phyloP scores from a whole-genome alignment of 2,113 vertebrate genomes.

The Martes martes region DNA sequence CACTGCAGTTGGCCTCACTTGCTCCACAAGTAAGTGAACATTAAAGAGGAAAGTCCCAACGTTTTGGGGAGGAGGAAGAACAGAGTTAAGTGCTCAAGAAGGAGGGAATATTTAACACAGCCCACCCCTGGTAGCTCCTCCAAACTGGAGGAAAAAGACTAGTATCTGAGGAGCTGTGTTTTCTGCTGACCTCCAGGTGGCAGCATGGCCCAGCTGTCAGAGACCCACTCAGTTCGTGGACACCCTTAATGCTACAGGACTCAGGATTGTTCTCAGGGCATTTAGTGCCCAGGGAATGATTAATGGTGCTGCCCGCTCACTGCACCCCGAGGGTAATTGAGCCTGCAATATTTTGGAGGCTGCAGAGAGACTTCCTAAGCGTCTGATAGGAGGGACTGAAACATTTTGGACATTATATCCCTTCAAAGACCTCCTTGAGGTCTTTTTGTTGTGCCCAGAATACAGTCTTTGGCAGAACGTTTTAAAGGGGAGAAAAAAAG shows the following conservation, averaged over 20 bases:
- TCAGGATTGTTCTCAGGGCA: conserved; percentile 25
- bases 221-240: not conserved
- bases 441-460: not conserved
- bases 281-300: conserved; percentile 48
- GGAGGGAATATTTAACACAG: not conserved
- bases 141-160: not conserved
- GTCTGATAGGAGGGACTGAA: not conserved
- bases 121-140: not conserved
- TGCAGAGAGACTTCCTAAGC: conserved; percentile 3
- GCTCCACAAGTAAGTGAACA: not conserved
- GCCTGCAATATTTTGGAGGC: conserved; percentile 46
- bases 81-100: not conserved
- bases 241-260: not conserved
- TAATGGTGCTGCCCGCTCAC: conserved; percentile 11
- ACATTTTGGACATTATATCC: not conserved
- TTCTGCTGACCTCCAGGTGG: conserved; percentile 68
- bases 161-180: not conserved
- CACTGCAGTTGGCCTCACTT: not conserved
- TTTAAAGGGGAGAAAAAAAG: not conserved
- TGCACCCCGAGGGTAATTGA: conserved; percentile 47
- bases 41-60: not conserved
- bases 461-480: not conserved
- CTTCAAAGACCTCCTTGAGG: not conserved
- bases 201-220: conserved; percentile 61
- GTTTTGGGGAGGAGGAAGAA: not conserved